phyloP scores from a whole-genome alignment of 2,797 vertebrate genomes.

The Sylvia borin region DNA sequence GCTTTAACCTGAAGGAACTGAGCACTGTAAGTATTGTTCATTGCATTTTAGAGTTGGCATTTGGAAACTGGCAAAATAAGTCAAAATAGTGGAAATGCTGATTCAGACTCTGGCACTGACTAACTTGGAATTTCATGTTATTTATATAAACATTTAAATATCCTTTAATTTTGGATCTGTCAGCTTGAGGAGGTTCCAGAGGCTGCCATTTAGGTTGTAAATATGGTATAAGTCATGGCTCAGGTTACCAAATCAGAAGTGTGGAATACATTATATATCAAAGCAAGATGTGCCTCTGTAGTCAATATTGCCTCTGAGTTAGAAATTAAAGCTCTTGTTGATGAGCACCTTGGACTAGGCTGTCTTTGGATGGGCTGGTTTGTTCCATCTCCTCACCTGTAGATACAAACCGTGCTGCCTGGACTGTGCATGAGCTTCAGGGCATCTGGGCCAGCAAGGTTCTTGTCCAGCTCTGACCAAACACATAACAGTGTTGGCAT shows the following conservation, averaged over 20 bases:
- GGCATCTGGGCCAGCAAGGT: neutral
- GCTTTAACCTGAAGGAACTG: neutral
- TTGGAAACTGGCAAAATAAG: neutral
- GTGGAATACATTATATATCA: neutral
- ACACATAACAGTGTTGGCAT: accelerated
- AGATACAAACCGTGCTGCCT: neutral
- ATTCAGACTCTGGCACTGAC: neutral
- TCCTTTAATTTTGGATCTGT: neutral
- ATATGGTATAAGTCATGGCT: neutral
- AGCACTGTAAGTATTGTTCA: neutral
- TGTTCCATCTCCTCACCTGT: neutral
- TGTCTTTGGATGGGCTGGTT: neutral
- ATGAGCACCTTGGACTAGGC: neutral
- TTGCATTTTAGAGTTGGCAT: neutral
- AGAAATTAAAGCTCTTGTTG: neutral
- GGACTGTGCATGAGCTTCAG: neutral
- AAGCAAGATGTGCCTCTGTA: neutral
- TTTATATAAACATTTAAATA: neutral
- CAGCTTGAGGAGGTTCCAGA: neutral
- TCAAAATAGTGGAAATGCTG: neutral
- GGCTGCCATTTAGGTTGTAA: neutral
- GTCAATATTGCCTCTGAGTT: neutral
- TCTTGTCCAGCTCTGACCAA: neutral
- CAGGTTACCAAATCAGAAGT: neutral
- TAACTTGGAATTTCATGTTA: neutral